phyloP scores from a whole-genome alignment of 2,888 invertebrate species.

The Nudaria mundana region DNA sequence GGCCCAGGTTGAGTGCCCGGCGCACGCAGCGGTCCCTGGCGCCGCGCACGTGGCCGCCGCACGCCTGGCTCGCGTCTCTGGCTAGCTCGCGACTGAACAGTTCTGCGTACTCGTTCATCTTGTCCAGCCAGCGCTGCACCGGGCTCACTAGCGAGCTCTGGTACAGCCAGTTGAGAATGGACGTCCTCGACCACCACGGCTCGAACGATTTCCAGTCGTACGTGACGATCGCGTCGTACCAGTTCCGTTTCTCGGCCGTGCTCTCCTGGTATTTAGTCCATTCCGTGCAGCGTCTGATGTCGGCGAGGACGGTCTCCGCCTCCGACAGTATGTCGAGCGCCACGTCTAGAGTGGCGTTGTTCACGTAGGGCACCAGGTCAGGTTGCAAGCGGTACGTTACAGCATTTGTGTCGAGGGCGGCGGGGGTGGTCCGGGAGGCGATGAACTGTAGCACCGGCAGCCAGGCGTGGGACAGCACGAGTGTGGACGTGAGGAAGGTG shows the following conservation, averaged over 20 bases:
- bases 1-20: background rate
- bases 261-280: slow-evolving; percentile 48
- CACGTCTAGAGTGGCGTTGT: slow-evolving; percentile 34
- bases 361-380: slow-evolving; percentile 20
- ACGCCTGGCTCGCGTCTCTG: slow-evolving; percentile 8
- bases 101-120: slow-evolving; percentile 49
- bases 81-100: slow-evolving; percentile 16
- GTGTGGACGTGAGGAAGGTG: slow-evolving; percentile 45
- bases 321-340: slow-evolving; percentile 24
- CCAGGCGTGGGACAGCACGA: slow-evolving; percentile 36
- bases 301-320: slow-evolving; percentile 15
- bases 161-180: slow-evolving; percentile 58
- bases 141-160: slow-evolving; percentile 60
- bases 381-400: slow-evolving; percentile 26
- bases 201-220: slow-evolving; percentile 48
- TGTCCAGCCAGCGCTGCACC: slow-evolving; percentile 64
- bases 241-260: slow-evolving; percentile 25
- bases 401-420: slow-evolving; percentile 29
- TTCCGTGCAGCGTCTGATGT: slow-evolving; percentile 50
- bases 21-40: background rate
- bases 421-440: slow-evolving; percentile 24
- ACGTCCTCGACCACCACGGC: slow-evolving; percentile 54
- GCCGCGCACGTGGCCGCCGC: slow-evolving; percentile 1
- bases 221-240: slow-evolving; percentile 39
- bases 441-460: slow-evolving; percentile 24